Percentiles rank a stretch among this genome's conserved stretches.
Conservation (phyloP, 2,113 vertebrate species). For the Nothocercus nigrocapillus region DNA sequence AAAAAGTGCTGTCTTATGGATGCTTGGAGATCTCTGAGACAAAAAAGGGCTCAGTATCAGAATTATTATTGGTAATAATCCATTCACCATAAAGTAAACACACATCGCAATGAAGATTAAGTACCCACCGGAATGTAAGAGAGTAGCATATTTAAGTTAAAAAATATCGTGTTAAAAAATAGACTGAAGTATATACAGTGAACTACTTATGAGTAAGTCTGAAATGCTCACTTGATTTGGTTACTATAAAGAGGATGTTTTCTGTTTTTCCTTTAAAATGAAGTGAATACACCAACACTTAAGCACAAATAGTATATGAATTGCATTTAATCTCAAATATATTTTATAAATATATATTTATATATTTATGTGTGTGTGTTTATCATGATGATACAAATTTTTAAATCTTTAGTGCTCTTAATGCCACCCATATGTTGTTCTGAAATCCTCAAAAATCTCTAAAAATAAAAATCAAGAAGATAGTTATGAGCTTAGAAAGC, state of each 20-base stretch:
- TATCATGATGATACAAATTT: slow-evolving; percentile 31
- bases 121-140: slow-evolving; percentile 31
- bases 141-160: neutral
- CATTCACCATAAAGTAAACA: slow-evolving; percentile 47
- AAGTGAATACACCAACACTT: neutral
- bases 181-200: neutral
- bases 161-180: slow-evolving; percentile 15
- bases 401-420: slow-evolving; percentile 65
- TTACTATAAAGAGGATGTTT: neutral
- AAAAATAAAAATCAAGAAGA: slow-evolving; percentile 63
- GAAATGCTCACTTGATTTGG: neutral
- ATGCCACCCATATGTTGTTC: slow-evolving; percentile 54
- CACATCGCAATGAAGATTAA: slow-evolving; percentile 35
- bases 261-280: neutral
- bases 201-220: neutral
- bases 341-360: neutral
- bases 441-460: slow-evolving; percentile 70
- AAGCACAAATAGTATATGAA: neutral
- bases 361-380: neutral
- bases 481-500: slow-evolving; percentile 44
- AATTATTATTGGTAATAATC: slow-evolving; percentile 62
- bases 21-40: slow-evolving; percentile 37
- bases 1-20: slow-evolving; percentile 10
- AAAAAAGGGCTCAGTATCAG: slow-evolving; percentile 31
- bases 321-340: slow-evolving; percentile 5